Base-by-base conservation (phyloP, 2,113 vertebrate genomes). In the Carassius carassius region DNA sequence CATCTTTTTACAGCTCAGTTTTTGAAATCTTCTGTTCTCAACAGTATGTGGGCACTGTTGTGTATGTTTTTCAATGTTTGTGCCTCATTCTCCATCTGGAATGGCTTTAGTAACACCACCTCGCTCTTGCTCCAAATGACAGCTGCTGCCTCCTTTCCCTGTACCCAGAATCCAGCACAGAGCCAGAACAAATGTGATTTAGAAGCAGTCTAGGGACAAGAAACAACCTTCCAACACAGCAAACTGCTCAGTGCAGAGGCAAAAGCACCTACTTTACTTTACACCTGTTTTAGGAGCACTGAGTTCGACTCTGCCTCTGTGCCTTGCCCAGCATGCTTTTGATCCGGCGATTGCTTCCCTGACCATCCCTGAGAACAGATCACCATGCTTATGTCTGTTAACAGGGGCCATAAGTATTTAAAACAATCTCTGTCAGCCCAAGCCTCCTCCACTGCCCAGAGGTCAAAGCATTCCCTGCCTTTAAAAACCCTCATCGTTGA, bases 381-480 rank as follows among this genome's bases (percentile, higher is more conserved):
- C 47, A 16, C 85, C 65, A 76, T 85, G 90, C 89, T 85, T 85
- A 90, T 73, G 84, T 86, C 78, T 60, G n/a, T 89, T 89, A 90
- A 91, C 87, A 72, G 21, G n/a, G 84, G 86, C 85, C 75, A 44
- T 89, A 88, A 92, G 85, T 88, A 87, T 90, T 73, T 60, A 83
- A 81, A 90, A 89, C 87, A 89, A 89, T 90, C 74, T 60, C 16
- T 86, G 90, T 91, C 91, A 90, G 89, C 83, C 67, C 25, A 83
- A 86, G 74, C 88, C 88, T 83, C 60, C 63, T 87, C 83, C 69
- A 37, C 79, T 62, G 79, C 69, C 75, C 51, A 37, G 56, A 90
- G 91, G 89, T 92, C 90, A 89, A 74, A 81, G 73, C 82, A 69
- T 88, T 87, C 86, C 16, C 70, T 86, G 49, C 75, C 77, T 92